Evolutionary conservation across 2,113 vertebrate genomes (phyloP).

Genomic region (Propithecus coquereli): DNA sequence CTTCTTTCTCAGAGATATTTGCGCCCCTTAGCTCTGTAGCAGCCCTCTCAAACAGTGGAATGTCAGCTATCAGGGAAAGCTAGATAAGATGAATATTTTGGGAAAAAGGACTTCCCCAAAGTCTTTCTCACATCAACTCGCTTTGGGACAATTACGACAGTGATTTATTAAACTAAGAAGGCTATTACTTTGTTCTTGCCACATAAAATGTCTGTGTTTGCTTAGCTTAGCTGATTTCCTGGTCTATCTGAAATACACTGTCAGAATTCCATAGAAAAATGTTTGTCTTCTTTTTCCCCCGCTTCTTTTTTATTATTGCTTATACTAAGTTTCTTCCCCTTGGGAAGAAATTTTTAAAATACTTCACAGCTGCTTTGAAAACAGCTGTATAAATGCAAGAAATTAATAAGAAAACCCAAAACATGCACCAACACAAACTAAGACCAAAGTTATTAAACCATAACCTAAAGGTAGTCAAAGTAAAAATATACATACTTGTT

Average conservation of each 20-base stretch:
- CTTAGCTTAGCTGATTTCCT: constrained; percentile 64
- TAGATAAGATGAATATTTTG: constrained; percentile 74
- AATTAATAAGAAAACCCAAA: constrained; percentile 74
- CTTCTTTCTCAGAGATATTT: constrained; percentile 46
- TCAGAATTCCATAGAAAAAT: constrained; percentile 36
- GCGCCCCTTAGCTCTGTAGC: background rate
- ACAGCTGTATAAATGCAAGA: constrained; percentile 79
- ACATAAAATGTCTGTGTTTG: constrained; percentile 59
- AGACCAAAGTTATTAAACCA: constrained; percentile 73
- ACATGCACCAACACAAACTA: constrained; percentile 64
- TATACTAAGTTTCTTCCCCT: constrained; percentile 61
- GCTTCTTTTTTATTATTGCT: background rate
- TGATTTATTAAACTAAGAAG: constrained; percentile 63
- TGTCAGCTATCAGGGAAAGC: constrained; percentile 64
- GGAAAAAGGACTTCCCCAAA: constrained; percentile 70
- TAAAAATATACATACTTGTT: constrained; percentile 74
- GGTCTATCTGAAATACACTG: constrained; percentile 28
- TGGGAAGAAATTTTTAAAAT: constrained; percentile 68
- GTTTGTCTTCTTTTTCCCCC: constrained; percentile 11
- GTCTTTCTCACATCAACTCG: constrained; percentile 52
- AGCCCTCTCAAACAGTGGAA: constrained; percentile 58
- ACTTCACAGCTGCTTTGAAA: constrained; percentile 73
- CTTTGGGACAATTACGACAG: constrained; percentile 57
- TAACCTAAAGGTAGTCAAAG: constrained; percentile 69
- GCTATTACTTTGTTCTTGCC: constrained; percentile 47